Evolutionary conservation across 1,140 invertebrate species (phyloP), one percentile per base, ranked within the genome.

Genomic region (Neoseiulus cucumeris): DNA sequence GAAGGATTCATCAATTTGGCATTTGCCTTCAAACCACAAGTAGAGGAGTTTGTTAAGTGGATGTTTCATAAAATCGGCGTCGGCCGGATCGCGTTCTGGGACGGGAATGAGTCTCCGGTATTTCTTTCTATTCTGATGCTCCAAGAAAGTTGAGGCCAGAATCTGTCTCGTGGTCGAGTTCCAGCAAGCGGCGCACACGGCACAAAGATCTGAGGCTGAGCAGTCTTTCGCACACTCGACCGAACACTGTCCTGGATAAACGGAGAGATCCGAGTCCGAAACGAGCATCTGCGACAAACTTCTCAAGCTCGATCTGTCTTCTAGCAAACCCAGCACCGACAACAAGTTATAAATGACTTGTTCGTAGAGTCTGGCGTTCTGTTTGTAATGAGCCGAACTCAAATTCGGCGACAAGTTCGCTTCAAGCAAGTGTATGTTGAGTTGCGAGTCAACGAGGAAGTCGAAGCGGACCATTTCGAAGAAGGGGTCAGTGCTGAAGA

Each of bases 361-460:
- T 72, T 96, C 87, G 70, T 97, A 97, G 0, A 98, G 74, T 9
- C 90, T 73, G 67, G 83, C 82, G 74, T 97, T 97, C 0, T 83
- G 84, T 44, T 84, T 82, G 75, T 87, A 97, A 77, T 98, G 91
- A 0, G 85, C 84, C 0, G 91, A 94, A 0, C 89, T 93, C 25
- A 97, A 79, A 79, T 98, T 97, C 0, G 93, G 94, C 30, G 90
- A 94, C 93, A 97, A 97, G 74, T 98, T 98, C 0, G 89, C 92
- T 76, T 97, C 93, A 83, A 97, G 86, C 1, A 94, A 76, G 71
- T 84, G 89, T 1, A 95, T 85, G 55, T 89, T 87, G 0, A 95
- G 72, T 59, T 93, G 76, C 70, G 91, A 85, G 75, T 96, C 91
- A 6, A 96, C 77, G 0, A 92, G 84, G 74, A 97, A 86, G 76